phyloP scores from a whole-genome alignment of 2,888 invertebrate genomes.

The Helleia helle region DNA sequence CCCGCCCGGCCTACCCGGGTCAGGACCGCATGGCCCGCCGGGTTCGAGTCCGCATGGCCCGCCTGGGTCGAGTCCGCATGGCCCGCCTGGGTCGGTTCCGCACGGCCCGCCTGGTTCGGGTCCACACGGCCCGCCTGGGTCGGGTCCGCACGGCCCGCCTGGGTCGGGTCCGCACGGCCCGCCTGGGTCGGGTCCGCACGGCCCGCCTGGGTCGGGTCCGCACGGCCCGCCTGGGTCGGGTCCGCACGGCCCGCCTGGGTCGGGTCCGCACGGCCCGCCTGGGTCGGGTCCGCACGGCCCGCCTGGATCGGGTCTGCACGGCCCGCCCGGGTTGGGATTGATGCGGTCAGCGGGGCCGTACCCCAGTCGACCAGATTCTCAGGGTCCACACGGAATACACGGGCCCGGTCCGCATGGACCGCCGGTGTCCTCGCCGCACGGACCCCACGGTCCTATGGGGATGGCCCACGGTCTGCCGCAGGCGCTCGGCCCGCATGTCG shows the following conservation, averaged over 20 bases:
- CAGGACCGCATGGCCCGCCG: slow-evolving; percentile 12
- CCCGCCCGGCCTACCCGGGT: slow-evolving; percentile 7
- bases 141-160: slow-evolving; percentile 18
- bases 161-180: slow-evolving; percentile 1
- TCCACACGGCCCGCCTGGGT: slow-evolving; percentile 23
- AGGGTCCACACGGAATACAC: background rate
- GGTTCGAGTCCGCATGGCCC: slow-evolving; percentile 15
- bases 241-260: slow-evolving; percentile 14
- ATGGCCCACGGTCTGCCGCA: slow-evolving; percentile 12
- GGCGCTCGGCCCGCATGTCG: slow-evolving; percentile 9
- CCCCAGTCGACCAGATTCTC: slow-evolving; percentile 9
- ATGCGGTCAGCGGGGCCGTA: slow-evolving; percentile 18
- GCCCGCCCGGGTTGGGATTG: slow-evolving; percentile 1
- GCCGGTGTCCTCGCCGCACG: slow-evolving; percentile 18
- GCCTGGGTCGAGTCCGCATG: slow-evolving; percentile 20
- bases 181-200: slow-evolving; percentile 14
- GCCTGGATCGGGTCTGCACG: slow-evolving; percentile 17
- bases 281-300: slow-evolving; percentile 18
- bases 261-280: slow-evolving; percentile 15
- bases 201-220: slow-evolving; percentile 5
- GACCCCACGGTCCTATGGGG: slow-evolving; percentile 11
- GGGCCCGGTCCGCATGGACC: slow-evolving; percentile 11
- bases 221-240: slow-evolving; percentile 20
- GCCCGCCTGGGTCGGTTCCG: slow-evolving; percentile 18
- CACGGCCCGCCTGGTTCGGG: slow-evolving; percentile 23